phyloP scores from a whole-genome alignment of 2,797 vertebrate genomes.

The Orientallactaga sibirica region DNA sequence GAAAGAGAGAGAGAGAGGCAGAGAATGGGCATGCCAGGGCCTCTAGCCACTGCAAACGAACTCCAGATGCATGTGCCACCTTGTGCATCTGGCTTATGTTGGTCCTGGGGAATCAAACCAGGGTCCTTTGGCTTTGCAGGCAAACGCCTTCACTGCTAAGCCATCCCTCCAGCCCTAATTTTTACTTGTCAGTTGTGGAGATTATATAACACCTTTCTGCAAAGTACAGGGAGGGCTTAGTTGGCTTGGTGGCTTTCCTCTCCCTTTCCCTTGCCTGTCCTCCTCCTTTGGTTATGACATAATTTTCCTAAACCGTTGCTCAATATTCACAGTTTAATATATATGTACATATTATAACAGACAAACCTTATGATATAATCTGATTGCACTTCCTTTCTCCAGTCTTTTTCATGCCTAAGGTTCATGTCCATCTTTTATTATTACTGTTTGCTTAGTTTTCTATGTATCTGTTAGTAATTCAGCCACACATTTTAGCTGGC shows the following conservation, averaged over 20 bases:
- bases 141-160: too few species aligned
- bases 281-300: not conserved
- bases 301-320: constrained; percentile 38
- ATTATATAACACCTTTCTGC: not conserved
- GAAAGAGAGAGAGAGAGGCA: too few species aligned
- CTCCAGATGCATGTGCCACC: too few species aligned
- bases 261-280: not conserved
- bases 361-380: not conserved
- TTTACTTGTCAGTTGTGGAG: constrained; percentile 29
- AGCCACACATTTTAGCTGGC: not conserved
- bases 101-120: too few species aligned
- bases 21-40: too few species aligned
- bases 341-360: not conserved
- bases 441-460: not conserved
- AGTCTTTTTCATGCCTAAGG: not conserved
- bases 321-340: constrained; percentile 31
- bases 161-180: not conserved
- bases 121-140: too few species aligned
- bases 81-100: too few species aligned
- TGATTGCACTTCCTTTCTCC: not conserved
- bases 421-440: not conserved
- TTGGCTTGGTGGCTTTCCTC: not conserved
- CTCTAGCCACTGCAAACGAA: too few species aligned
- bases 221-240: not conserved
- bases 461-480: not conserved